phyloP scores from a whole-genome alignment of 2,113 vertebrate genomes.

The Corapipo altera region DNA sequence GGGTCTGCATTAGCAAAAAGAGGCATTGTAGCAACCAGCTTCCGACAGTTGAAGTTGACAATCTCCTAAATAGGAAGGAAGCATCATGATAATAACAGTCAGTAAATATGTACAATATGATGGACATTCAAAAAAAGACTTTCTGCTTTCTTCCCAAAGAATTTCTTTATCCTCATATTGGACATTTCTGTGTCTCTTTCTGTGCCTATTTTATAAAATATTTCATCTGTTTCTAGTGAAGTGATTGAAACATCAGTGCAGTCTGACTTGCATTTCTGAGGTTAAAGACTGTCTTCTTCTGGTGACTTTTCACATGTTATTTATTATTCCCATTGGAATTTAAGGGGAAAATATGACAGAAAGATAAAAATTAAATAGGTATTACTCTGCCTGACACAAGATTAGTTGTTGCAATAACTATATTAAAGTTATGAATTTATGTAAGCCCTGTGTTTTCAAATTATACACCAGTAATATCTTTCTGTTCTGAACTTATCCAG shows the following conservation, averaged over 20 bases:
- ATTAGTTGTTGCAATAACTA: not conserved
- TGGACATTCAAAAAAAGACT: not conserved
- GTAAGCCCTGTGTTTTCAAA: not conserved
- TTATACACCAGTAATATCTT: not conserved
- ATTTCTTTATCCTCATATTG: not conserved
- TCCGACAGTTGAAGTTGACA: conserved; percentile 97
- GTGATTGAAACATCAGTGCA: not conserved
- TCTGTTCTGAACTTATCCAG: not conserved
- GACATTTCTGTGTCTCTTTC: not conserved
- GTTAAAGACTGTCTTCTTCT: not conserved
- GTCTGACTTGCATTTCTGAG: not conserved
- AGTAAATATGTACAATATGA: not conserved
- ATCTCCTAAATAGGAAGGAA: conserved; percentile 84
- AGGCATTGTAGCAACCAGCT: conserved; percentile 97
- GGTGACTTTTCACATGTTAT: not conserved
- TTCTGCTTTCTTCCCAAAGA: not conserved
- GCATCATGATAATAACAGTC: not conserved
- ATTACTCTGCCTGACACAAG: not conserved
- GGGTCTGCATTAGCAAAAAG: conserved; percentile 97
- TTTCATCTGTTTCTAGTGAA: not conserved
- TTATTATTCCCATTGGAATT: not conserved
- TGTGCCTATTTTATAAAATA: not conserved
- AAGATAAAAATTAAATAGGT: not conserved
- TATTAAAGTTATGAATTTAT: not conserved
- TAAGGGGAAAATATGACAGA: not conserved